phyloP scores from a whole-genome alignment of 2,888 invertebrate genomes.

The Andrena camellia region DNA sequence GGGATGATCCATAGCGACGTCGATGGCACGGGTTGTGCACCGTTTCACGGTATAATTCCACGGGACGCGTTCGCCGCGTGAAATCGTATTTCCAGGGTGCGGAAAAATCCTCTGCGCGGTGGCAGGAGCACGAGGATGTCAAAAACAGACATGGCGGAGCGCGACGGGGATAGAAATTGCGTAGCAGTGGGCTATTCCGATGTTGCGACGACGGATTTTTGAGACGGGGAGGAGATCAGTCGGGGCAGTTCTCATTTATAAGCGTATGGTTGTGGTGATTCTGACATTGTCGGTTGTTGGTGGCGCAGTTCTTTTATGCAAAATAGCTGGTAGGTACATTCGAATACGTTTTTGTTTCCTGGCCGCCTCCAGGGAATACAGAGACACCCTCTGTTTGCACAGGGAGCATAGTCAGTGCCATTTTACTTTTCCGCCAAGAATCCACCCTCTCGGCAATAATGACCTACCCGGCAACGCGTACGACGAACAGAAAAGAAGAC shows the following conservation, averaged over 20 bases:
- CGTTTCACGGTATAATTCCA: conserved; percentile 24
- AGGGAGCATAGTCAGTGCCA: no score
- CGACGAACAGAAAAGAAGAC: background rate
- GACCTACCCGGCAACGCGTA: background rate
- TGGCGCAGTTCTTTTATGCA: background rate
- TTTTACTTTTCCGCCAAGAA: background rate
- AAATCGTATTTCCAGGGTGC: conserved; percentile 40
- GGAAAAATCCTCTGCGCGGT: conserved; percentile 12
- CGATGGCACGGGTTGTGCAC: conserved; percentile 12
- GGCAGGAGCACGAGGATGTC: conserved; percentile 2
- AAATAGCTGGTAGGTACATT: background rate
- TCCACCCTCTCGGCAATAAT: background rate
- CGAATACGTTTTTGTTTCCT: background rate
- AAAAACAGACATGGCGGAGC: conserved; percentile 16
- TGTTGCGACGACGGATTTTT: background rate
- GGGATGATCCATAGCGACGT: conserved; percentile 47
- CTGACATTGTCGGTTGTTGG: background rate
- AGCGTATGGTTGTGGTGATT: background rate
- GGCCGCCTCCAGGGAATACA: no score
- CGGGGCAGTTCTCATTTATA: background rate
- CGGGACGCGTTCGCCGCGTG: conserved; percentile 33
- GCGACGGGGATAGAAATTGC: background rate
- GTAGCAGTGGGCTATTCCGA: background rate
- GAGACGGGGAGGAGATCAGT: background rate
- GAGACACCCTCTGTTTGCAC: no score